Evolutionary conservation across 2,888 invertebrate genomes (phyloP).

Genomic region (Cephonodes hylas): DNA sequence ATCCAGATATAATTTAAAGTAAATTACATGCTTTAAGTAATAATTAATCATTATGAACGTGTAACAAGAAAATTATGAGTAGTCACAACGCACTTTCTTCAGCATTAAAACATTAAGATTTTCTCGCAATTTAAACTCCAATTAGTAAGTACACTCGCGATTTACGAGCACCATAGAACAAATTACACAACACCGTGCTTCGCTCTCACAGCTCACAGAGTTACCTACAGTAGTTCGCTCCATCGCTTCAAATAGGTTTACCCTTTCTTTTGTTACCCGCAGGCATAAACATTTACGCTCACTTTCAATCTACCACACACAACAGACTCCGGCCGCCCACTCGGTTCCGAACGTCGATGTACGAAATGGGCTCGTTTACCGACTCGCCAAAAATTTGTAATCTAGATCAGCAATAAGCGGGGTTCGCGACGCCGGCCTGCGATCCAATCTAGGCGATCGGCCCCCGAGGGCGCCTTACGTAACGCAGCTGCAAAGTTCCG

Average conservation of each 20-base stretch:
- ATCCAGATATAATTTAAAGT: too few relatives aligned
- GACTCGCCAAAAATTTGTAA: conserved; percentile 24
- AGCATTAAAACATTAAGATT: neutral
- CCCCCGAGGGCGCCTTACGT: conserved; percentile 28
- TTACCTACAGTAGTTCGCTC: neutral
- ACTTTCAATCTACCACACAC: neutral
- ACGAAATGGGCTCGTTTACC: neutral
- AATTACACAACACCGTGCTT: neutral
- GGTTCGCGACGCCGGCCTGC: conserved; percentile 11
- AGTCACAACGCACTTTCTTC: neutral
- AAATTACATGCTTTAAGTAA: neutral
- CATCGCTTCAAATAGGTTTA: neutral
- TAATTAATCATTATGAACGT: neutral
- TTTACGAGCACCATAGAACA: neutral
- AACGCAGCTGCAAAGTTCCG: conserved; percentile 16
- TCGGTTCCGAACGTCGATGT: neutral
- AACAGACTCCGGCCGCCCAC: neutral
- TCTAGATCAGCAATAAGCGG: conserved; percentile 24
- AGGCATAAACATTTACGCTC: neutral
- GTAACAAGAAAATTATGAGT: neutral
- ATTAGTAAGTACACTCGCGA: neutral
- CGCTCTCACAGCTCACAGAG: neutral
- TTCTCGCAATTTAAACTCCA: neutral
- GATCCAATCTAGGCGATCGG: conserved; percentile 41
- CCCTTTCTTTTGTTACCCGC: neutral